These are phyloP conservation scores for Corapipo altera DNA, from an alignment of 2,113 vertebrate genomes.

Conservation along the genomic window DNA sequence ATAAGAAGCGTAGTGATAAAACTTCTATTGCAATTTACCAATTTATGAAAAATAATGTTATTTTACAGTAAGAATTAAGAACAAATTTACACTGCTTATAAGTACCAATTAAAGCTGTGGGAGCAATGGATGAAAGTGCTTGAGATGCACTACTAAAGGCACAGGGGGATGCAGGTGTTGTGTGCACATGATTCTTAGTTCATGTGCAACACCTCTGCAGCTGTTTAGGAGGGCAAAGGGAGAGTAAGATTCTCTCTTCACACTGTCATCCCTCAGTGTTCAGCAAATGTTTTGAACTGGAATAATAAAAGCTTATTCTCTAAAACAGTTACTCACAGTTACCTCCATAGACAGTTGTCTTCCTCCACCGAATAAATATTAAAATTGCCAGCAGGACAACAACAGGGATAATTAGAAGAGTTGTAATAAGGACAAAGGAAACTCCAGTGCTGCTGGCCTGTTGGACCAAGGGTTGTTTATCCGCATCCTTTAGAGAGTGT, in stretches of 20 bases:
- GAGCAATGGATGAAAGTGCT: neutral
- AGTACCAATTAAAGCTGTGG: neutral
- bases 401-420: slow-evolving; percentile 87
- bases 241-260: neutral
- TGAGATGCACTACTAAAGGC: neutral
- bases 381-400: slow-evolving; percentile 82
- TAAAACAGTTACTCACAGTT: slow-evolving; percentile 28
- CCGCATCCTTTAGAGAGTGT: slow-evolving; percentile 69
- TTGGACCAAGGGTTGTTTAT: slow-evolving; percentile 70
- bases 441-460: slow-evolving; percentile 69
- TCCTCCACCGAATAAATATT: slow-evolving; percentile 88
- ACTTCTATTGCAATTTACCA: neutral
- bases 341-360: slow-evolving; percentile 82
- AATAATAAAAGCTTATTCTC: neutral
- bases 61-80: neutral
- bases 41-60: neutral
- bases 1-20: neutral
- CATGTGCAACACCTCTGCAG: neutral
- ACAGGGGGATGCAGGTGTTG: neutral
- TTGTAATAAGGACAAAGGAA: slow-evolving; percentile 85
- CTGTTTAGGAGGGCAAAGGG: neutral
- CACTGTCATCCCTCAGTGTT: neutral
- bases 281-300: neutral
- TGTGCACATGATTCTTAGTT: neutral
- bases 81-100: neutral